phyloP scores from a whole-genome alignment of 2,113 vertebrate species.

The Macrotis lagotis region DNA sequence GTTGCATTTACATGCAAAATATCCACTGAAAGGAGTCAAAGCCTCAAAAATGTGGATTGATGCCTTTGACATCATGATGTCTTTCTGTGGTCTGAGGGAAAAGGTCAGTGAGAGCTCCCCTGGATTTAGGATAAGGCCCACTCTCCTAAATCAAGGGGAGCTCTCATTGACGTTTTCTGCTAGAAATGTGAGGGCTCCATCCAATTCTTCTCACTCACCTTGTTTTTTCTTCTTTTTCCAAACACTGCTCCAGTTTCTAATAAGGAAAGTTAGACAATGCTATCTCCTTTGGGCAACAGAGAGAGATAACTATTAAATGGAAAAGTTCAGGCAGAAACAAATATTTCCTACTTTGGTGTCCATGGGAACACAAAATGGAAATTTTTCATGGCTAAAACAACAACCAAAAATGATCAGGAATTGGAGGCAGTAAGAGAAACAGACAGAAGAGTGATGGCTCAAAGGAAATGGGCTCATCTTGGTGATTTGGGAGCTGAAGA shows the following conservation, averaged over 20 bases:
- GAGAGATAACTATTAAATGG: neutral
- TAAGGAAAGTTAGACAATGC: neutral
- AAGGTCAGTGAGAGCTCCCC: neutral
- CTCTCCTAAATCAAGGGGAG: no score
- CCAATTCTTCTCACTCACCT: neutral
- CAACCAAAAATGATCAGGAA: constrained; percentile 6
- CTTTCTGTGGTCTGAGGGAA: neutral
- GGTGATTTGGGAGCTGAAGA: constrained; percentile 16
- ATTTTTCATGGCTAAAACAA: constrained; percentile 5
- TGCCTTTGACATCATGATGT: neutral
- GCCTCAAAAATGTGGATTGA: neutral
- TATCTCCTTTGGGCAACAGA: neutral
- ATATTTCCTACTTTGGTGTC: neutral
- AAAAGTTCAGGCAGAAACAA: neutral
- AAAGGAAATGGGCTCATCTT: constrained; percentile 6
- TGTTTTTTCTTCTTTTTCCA: neutral
- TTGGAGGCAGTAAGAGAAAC: constrained; percentile 13
- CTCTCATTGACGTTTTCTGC: no score
- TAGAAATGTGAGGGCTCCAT: neutral
- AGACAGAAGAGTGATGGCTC: constrained; percentile 17
- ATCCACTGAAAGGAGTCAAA: neutral
- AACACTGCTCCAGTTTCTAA: neutral
- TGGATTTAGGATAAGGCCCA: no score
- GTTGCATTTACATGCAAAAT: neutral
- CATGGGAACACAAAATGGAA: constrained; percentile 7